Conservation (phyloP, 2,888 invertebrate genomes). For the Andrena fulva region DNA sequence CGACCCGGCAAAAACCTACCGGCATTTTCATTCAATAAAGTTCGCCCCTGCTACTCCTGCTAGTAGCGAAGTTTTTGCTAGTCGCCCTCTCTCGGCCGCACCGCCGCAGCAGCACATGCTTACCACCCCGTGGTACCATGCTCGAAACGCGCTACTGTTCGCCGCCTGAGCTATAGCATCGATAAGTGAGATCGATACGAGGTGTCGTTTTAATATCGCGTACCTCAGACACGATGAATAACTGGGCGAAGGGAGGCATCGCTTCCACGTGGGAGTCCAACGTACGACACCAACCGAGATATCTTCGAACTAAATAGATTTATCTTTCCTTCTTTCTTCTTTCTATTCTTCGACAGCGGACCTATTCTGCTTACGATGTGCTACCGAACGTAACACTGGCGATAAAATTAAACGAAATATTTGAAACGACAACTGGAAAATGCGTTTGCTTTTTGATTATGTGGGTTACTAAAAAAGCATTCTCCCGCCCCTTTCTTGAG, state of each 20-base stretch:
- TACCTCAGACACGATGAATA: slow-evolving; percentile 23
- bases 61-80: slow-evolving; percentile 59
- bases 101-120: slow-evolving; percentile 4
- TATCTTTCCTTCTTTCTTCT: background rate
- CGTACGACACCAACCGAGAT: slow-evolving; percentile 9
- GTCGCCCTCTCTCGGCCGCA: no score
- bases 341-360: background rate
- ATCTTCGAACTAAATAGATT: background rate
- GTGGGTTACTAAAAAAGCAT: no score
- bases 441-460: no score
- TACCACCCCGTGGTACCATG: slow-evolving; percentile 4
- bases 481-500: no score
- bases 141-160: slow-evolving; percentile 34
- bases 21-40: slow-evolving; percentile 82
- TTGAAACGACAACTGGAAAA: no score
- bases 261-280: slow-evolving; percentile 18
- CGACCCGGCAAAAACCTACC: slow-evolving; percentile 76
- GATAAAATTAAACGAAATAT: no score
- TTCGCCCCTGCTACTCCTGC: slow-evolving; percentile 43
- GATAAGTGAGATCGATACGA: slow-evolving; percentile 60
- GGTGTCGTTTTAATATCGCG: slow-evolving; percentile 57
- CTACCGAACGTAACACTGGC: no score
- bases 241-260: slow-evolving; percentile 3
- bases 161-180: slow-evolving; percentile 15
- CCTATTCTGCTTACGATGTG: no score